Evolutionary conservation across 1,140 invertebrate species (phyloP), one percentile per base, ranked within the genome.

Genomic region (Drosophila paulistorum): DNA sequence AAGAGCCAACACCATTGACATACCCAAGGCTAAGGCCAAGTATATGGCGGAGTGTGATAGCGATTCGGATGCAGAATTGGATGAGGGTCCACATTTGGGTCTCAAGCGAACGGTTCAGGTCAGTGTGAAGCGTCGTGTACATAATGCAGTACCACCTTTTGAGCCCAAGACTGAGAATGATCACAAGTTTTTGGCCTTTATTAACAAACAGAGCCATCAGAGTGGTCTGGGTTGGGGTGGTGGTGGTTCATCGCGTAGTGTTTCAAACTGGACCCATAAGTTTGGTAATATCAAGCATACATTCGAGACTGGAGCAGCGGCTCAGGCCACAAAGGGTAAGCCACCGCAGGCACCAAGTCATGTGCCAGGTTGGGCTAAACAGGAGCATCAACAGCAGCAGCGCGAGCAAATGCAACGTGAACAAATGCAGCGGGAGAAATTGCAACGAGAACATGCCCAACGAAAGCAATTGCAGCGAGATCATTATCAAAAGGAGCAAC

Each of bases 231-330:
- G 89, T 33, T 78, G 93, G 92, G 78, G 73, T 61, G 92, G 92
- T 30, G 30, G 30, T 89, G 79, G 70, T 54, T 92, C 83, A 65
- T 68, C 80, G 6, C 81, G 81, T 6, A 90, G 87, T 63, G 87
- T 91, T 0, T 80, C 87, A 6, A 96, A 96, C 72, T 97, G 96
- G 96, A 96, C 94, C 69, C 96, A 94, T 78, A 94, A 96, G 60
- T 98, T 98, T 90, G 96, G 95, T 1, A 96, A 96, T 73, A 96
- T 98, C 10, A 97, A 97, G 91, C 96, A 96, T n/a, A 93, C 95
- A 3, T 97, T 98, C 87, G 96, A 97, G 74, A 85, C 82, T 35
- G 90, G 90, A 0, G 77, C 70, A 6, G 79, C 75, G 33, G 87
- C 79, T 1, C 84, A 81, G 3, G 78, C 58, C 7, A 90, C 87